Conservation (phyloP, 2,888 invertebrate genomes). For the Branchipolynoe longqiensis region DNA sequence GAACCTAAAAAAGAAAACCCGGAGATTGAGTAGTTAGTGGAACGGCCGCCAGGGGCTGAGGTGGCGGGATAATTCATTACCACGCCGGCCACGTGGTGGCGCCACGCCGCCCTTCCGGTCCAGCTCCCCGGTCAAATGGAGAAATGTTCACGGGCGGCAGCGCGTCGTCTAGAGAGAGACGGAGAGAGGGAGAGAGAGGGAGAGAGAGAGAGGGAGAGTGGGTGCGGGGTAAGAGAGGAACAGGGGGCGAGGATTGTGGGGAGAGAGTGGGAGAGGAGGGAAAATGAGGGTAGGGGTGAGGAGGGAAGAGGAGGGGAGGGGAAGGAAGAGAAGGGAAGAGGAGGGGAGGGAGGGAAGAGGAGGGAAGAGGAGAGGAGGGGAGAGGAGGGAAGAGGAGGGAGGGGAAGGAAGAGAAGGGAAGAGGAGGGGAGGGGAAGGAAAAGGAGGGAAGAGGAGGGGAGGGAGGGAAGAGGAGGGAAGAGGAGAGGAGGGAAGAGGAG, state of each 20-base stretch:
- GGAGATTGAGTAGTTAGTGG: too few relatives aligned
- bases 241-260: background rate
- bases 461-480: background rate
- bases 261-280: slow-evolving; percentile 13
- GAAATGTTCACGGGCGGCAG: slow-evolving; percentile 16
- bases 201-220: background rate
- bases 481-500: background rate
- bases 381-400: too few relatives aligned
- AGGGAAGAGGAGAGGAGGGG: too few relatives aligned
- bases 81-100: slow-evolving; percentile 31
- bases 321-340: too few relatives aligned
- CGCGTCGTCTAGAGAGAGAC: background rate
- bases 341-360: too few relatives aligned
- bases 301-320: background rate
- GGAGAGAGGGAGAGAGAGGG: background rate
- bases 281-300: background rate
- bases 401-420: too few relatives aligned
- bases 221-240: background rate
- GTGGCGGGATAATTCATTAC: slow-evolving; percentile 43
- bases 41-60: too few relatives aligned
- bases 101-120: slow-evolving; percentile 28
- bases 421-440: too few relatives aligned
- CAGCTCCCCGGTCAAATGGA: slow-evolving; percentile 41
- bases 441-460: background rate
- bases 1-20: too few relatives aligned